These are phyloP conservation scores for Balanococcus diminutus DNA, from an alignment of 2,888 invertebrate genomes.

Conservation along the genomic window DNA sequence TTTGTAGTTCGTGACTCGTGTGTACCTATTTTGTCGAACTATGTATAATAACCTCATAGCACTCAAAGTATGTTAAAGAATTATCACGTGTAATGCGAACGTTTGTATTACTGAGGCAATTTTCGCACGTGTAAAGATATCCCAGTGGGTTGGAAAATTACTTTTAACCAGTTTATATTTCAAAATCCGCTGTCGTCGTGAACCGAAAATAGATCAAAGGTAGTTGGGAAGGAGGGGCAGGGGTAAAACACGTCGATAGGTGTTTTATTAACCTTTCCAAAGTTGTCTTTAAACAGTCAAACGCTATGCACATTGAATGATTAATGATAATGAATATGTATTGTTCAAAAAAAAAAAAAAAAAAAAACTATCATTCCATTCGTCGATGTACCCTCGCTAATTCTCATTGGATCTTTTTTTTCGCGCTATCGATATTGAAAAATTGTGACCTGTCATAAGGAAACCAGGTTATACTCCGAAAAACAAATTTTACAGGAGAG, in stretches of 20 bases:
- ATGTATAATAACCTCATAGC: no score
- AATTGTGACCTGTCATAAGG: not conserved
- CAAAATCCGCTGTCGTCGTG: no score
- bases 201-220: not conserved
- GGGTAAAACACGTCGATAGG: not conserved
- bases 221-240: not conserved
- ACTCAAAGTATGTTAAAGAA: no score
- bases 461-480: no score
- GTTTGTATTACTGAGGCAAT: no score
- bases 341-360: not conserved
- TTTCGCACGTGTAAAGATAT: not conserved
- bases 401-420: no score
- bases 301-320: not conserved
- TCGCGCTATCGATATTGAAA: not conserved
- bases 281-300: not conserved
- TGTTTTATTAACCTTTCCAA: not conserved
- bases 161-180: no score
- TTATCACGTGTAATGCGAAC: no score
- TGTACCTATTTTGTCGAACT: no score
- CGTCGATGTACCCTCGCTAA: not conserved
- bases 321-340: not conserved
- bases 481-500: no score
- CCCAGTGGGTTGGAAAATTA: no score
- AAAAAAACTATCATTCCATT: not conserved
- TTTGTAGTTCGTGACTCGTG: no score